A percentile compares a stretch with the other conserved stretches of the same genome.
Evolutionary conservation across 1,140 invertebrate genomes (phyloP).

Genomic region (Prorops nasuta): DNA sequence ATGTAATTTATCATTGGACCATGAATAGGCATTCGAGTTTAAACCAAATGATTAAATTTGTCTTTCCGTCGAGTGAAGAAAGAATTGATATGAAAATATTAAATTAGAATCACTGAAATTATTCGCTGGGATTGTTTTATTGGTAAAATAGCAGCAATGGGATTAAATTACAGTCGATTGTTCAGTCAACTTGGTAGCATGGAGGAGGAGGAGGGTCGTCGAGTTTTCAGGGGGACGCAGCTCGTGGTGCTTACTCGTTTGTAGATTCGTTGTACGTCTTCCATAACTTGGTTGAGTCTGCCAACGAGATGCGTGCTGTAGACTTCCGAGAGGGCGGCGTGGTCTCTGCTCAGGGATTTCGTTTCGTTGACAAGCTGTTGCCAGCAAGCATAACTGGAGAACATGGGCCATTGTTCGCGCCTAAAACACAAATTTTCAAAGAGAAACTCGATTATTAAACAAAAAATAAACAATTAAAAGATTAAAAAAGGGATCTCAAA

Average conservation of each 20-base stretch:
- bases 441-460: too few species aligned
- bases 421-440: too few species aligned
- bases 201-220: not conserved
- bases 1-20: too few species aligned
- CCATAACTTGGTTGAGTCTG: constrained; percentile 79
- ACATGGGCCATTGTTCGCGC: constrained; percentile 88
- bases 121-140: too few species aligned
- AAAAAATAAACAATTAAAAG: constrained; percentile 33
- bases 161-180: too few species aligned
- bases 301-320: constrained; percentile 83
- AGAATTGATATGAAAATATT: too few species aligned
- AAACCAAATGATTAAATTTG: too few species aligned
- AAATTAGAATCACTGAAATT: too few species aligned
- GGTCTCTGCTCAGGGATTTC: constrained; percentile 82
- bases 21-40: too few species aligned
- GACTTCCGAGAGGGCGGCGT: constrained; percentile 83
- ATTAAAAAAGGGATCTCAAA: not conserved
- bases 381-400: constrained; percentile 89
- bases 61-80: too few species aligned
- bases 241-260: constrained; percentile 64
- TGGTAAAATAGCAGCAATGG: too few species aligned
- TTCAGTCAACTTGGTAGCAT: too few species aligned
- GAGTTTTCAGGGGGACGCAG: not conserved
- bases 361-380: constrained; percentile 86
- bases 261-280: constrained; percentile 89